Evolutionary conservation across 1,140 invertebrate genomes (phyloP), one percentile per base, ranked within the genome.

Genomic region (Tetraneura akinire): DNA sequence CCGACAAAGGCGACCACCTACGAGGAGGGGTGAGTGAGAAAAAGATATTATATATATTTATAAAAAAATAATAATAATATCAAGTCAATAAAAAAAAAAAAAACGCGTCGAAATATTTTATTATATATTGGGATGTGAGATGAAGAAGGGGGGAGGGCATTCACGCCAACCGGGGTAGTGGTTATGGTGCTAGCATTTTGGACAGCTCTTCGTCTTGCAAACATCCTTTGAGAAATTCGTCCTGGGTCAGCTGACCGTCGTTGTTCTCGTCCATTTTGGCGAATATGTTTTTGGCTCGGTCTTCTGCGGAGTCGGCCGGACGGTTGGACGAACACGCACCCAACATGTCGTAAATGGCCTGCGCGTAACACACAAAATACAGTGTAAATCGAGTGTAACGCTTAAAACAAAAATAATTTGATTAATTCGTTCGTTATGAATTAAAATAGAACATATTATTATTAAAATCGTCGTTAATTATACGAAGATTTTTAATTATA

Each of bases 261-360:
- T 96, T 96, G 89, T 99, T 98, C 86, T 96, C 93, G 86, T 99
- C 97, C 97, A 99, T 98, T 87, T 98, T 98, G 64, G 94, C 94
- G 87, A 99, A 99, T 83, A 99, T 99, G 86, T 97, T 98, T 87
- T 97, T 96, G 81, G 97, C 97, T 83, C 97, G 89, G 85, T 98
- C 96, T 85, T 98, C 95, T 16, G 98, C 96, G 21, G 93, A 95
- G 86, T 96, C 94, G 53, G 93, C 92, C 32, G 94, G 94, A 83
- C 94, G 88, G 87, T 96, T 97, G 86, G 94, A 95, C 83, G 95
- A 96, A 88, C 95, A 96, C 80, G 96, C 93, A 57, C 97, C 95
- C 84, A 97, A 87, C 96, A 99, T 99, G 86, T 98, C 96, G 87
- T 99, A 99, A 86, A 99, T 98, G 81, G 97, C 97, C 96, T 99